These are phyloP conservation scores for Mohoua ochrocephala DNA, from an alignment of 2,113 vertebrate species.

Conservation along the genomic window DNA sequence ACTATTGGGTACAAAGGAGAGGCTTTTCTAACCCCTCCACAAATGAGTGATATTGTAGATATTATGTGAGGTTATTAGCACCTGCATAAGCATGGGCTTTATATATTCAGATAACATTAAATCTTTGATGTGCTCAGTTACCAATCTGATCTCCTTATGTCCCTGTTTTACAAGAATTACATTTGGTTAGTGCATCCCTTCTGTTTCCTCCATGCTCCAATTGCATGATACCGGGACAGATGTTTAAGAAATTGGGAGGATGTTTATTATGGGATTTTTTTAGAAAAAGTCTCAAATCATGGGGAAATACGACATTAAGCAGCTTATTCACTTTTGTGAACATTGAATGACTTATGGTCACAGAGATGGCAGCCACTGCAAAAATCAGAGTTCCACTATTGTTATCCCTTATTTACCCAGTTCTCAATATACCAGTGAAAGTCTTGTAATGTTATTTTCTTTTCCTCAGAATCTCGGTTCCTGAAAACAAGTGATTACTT, in stretches of 20 bases:
- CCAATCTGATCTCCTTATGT: background rate
- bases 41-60: background rate
- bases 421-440: background rate
- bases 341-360: background rate
- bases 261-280: background rate
- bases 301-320: background rate
- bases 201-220: background rate
- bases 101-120: background rate
- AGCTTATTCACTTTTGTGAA: background rate
- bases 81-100: background rate
- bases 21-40: background rate
- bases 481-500: background rate
- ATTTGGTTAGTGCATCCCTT: background rate
- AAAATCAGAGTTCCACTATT: background rate
- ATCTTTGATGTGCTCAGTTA: background rate
- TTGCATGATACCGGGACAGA: background rate
- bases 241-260: slow-evolving; percentile 11
- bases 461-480: background rate
- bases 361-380: background rate
- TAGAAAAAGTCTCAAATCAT: background rate
- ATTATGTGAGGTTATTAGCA: background rate
- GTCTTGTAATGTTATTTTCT: background rate
- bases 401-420: background rate
- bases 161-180: background rate
- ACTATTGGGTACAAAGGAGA: background rate